These are phyloP conservation scores for Caradrina clavipalpis DNA, from an alignment of 2,888 invertebrate species.

Conservation along the genomic window DNA sequence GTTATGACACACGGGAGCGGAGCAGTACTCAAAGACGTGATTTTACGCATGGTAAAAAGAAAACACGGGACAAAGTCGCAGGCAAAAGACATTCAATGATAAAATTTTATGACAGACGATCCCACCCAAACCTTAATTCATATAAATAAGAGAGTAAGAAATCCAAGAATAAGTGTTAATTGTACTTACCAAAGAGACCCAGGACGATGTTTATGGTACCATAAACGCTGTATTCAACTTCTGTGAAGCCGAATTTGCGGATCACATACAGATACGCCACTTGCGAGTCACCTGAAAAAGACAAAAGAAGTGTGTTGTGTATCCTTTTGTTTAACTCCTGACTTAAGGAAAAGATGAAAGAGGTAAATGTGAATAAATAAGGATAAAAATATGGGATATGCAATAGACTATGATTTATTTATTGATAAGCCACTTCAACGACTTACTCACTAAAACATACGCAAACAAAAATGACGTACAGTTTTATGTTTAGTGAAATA, in stretches of 20 bases:
- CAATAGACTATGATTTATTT: background rate
- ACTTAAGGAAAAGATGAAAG: slow-evolving; percentile 19
- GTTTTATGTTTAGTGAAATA: no score
- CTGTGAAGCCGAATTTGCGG: slow-evolving; percentile 85
- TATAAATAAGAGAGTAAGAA: background rate
- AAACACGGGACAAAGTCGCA: no score
- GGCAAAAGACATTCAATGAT: background rate
- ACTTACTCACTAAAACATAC: no score
- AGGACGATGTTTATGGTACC: slow-evolving; percentile 86
- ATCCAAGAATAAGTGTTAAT: slow-evolving; percentile 48
- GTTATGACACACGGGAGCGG: no score
- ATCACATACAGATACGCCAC: slow-evolving; percentile 88
- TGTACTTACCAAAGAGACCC: slow-evolving; percentile 83
- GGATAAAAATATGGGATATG: slow-evolving; percentile 8
- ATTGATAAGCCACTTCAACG: no score
- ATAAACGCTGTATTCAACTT: slow-evolving; percentile 88
- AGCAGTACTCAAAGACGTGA: no score
- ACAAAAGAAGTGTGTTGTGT: slow-evolving; percentile 35
- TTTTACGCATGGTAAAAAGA: background rate
- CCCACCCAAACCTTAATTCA: slow-evolving; percentile 9
- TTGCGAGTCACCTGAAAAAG: slow-evolving; percentile 88
- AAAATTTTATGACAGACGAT: slow-evolving; percentile 39
- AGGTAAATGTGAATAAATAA: slow-evolving; percentile 12
- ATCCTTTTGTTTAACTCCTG: slow-evolving; percentile 21
- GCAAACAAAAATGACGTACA: no score